Percentiles rank a stretch among this genome's conserved stretches.
These are phyloP conservation scores for Drosophila equinoxialis DNA, from an alignment of 1,140 invertebrate species.

Conservation along the genomic window DNA sequence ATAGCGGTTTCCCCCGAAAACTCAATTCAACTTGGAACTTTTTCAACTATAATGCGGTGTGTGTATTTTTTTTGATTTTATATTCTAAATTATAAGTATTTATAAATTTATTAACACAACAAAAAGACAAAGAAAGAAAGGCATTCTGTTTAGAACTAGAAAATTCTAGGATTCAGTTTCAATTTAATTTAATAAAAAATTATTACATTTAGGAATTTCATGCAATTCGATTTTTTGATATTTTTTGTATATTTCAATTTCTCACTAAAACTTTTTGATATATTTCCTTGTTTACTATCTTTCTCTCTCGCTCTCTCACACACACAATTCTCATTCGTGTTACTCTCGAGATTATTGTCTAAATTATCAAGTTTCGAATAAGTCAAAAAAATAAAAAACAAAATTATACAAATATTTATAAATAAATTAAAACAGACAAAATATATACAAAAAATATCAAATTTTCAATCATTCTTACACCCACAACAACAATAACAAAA, in stretches of 20 bases:
- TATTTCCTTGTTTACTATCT: neutral
- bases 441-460: neutral
- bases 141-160: too few relatives aligned
- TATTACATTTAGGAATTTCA: too few relatives aligned
- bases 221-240: too few relatives aligned
- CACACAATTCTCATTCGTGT: slow-evolving; percentile 20
- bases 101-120: neutral
- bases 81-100: neutral
- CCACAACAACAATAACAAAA: neutral
- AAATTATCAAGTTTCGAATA: slow-evolving; percentile 39
- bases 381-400: neutral
- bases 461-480: neutral
- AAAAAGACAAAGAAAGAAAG: neutral
- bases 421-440: neutral
- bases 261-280: too few relatives aligned
- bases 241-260: too few relatives aligned
- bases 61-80: slow-evolving; percentile 74
- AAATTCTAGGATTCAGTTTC: too few relatives aligned
- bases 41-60: slow-evolving; percentile 76
- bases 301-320: too few relatives aligned
- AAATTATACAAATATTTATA: too few relatives aligned
- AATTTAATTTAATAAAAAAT: too few relatives aligned
- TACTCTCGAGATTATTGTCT: slow-evolving; percentile 52
- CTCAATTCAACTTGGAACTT: slow-evolving; percentile 33
- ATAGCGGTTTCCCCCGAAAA: slow-evolving; percentile 7